Base-by-base conservation (phyloP, 2,797 vertebrate species). In the Fratercula arctica region DNA sequence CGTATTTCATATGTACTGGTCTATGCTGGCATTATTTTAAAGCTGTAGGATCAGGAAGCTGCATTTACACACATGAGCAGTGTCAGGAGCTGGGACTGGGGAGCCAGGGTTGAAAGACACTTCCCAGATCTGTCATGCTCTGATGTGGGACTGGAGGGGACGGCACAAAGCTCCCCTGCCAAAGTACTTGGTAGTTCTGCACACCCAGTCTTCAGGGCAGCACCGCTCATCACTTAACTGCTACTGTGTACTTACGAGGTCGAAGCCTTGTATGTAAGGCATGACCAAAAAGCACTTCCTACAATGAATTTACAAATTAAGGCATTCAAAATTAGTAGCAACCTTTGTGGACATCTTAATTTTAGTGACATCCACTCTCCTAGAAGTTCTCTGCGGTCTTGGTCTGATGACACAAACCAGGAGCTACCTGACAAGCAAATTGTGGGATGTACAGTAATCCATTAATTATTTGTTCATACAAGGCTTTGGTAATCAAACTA, bases 141-240 rank as follows among this genome's bases (percentile, higher is more conserved):
- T 54, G 29, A 26, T 0, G 0, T 28, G 51, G 51, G 84, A 35
- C 37, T 1, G 1, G 25, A 29, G 46, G 16, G 25, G 67, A 59
- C 2, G 1, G 50, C 1, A 3, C 16, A 54, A 28, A 37, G 41
- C 10, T 72, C 29, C 41, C 24, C 45, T 64, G 37, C n/a, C 70
- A 23, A 76, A 64, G 51, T 9, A n/a, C 21, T 23, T 0, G 3
- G 39, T 19, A 53, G 53, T 35, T 82, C 51, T 46, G 54, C 24
- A 17, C 9, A 10, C 13, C 17, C 24, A 10, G 1, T 25, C 31
- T 60, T 43, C 28, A 85, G 46, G 35, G n/a, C 13, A 35, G 21
- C 24, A 33, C 46, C 2, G 1, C 29, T 51, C 20, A 17, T 26
- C 21, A 3, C 10, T 18, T n/a, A 28, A 50, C 26, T 66, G 56